phyloP scores from a whole-genome alignment of 2,113 vertebrate genomes.

The Anarrhichthys ocellatus region DNA sequence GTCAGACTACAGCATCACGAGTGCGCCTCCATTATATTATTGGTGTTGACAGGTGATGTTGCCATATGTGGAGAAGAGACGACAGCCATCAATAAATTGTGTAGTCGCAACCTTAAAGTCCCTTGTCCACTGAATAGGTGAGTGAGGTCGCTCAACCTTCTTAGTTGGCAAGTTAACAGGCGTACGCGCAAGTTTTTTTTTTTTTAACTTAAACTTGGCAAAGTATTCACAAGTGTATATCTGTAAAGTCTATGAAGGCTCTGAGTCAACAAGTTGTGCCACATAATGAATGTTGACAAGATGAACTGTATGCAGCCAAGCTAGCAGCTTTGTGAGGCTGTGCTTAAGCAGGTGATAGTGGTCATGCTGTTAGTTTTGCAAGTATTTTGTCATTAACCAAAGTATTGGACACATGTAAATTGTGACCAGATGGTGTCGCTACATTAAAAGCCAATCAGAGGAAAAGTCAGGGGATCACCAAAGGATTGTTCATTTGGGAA shows the following conservation, averaged over 20 bases:
- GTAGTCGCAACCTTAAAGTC: too few relatives aligned
- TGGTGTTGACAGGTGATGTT: background rate
- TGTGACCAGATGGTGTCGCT: too few relatives aligned
- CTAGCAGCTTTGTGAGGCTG: background rate
- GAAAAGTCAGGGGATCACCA: too few relatives aligned
- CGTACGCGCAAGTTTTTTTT: background rate
- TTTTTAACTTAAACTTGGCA: background rate
- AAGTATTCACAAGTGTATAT: background rate
- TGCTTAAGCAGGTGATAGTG: background rate
- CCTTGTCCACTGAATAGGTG: background rate
- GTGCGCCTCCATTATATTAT: background rate
- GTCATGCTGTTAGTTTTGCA: background rate
- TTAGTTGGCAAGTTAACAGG: background rate
- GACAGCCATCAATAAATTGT: background rate
- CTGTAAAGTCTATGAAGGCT: background rate
- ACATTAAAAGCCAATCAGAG: background rate
- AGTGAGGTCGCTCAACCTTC: background rate
- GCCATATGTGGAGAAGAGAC: background rate
- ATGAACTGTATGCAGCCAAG: background rate
- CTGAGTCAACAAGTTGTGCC: background rate
- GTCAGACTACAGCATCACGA: background rate
- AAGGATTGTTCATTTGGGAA: background rate
- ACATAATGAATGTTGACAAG: background rate
- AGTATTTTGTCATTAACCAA: background rate
- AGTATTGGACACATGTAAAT: too few relatives aligned